A percentile compares a stretch with the other conserved stretches of the same genome.
These are phyloP conservation scores for Sebastes hubbsi DNA, from an alignment of 2,797 vertebrate genomes.

Conservation along the genomic window DNA sequence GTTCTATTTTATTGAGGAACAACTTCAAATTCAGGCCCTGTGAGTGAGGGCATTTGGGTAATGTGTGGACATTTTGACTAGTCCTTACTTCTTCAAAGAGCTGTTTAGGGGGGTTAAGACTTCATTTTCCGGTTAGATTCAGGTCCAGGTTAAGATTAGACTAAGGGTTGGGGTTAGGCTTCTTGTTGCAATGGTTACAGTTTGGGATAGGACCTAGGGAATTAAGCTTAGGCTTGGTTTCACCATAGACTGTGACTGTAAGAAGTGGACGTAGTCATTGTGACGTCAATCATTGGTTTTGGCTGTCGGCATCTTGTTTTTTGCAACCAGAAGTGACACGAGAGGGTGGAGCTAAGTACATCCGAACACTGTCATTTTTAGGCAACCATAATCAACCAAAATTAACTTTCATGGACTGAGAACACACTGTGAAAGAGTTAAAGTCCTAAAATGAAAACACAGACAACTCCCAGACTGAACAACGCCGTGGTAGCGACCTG, in stretches of 20 bases:
- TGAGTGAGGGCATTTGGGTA: not conserved
- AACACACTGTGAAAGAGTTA: not conserved
- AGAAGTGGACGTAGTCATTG: not conserved
- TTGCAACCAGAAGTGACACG: not conserved
- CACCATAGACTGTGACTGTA: not conserved
- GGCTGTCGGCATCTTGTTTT: not conserved
- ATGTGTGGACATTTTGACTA: not conserved
- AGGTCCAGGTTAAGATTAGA: not conserved
- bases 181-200: not conserved
- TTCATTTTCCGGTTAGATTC: not conserved
- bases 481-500: not conserved
- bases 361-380: too few species aligned
- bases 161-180: not conserved
- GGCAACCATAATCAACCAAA: not conserved
- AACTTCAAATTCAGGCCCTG: not conserved
- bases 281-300: not conserved
- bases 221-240: not conserved
- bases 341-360: too few species aligned
- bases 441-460: not conserved
- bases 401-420: not conserved
- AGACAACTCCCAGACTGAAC: not conserved
- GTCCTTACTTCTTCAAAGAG: not conserved
- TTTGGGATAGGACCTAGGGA: not conserved
- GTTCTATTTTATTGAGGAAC: not conserved
- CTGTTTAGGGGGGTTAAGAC: not conserved